Base-by-base conservation (phyloP, 2,113 vertebrate genomes). In the Mesembrinibis cayennensis region DNA sequence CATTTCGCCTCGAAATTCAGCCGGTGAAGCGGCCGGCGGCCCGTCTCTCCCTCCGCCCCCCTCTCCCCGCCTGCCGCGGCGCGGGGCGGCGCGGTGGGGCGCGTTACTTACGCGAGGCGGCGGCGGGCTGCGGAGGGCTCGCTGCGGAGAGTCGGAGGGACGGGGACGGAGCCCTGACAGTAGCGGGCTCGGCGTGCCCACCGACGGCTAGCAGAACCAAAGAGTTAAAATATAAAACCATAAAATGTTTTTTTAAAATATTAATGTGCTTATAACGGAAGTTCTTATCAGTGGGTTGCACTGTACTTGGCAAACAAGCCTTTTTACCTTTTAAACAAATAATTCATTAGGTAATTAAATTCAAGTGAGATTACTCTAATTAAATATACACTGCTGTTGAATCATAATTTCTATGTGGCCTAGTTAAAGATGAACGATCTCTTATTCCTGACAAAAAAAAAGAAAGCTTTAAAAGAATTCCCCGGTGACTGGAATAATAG, bases 321-420 rank as follows among this genome's bases (percentile, higher is more conserved):
- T 36, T 96, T 97, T 97, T 98, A 98, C 98, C 98, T 98, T 98
- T 98, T 98, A 98, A 98, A 98, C 98, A 98, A 98, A 98, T 98
- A 98, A 98, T 98, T 98, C 98, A 98, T 98, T 98, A 98, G 97
- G 98, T 98, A 98, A 98, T 98, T 98, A 98, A 98, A 98, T 98
- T 98, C 98, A 98, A 98, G 97, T 96, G 98, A 98, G 98, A 98
- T 98, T 98, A 98, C 96, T 98, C 98, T 98, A 98, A 98, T 98
- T 98, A 98, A 98, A 98, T 98, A 98, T 95, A 98, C 96, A 98
- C 98, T 97, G 98, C 98, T 96, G 87, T 97, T 94, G 98, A 98
- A 98, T 98, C 97, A 98, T 98, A 98, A 98, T 98, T 98, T 98
- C 96, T 96, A 93, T 98, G 98, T 97, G 98, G 97, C 98, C 97